These are phyloP conservation scores for Dicrurus megarhynchus DNA, from an alignment of 2,113 vertebrate species.

Conservation along the genomic window DNA sequence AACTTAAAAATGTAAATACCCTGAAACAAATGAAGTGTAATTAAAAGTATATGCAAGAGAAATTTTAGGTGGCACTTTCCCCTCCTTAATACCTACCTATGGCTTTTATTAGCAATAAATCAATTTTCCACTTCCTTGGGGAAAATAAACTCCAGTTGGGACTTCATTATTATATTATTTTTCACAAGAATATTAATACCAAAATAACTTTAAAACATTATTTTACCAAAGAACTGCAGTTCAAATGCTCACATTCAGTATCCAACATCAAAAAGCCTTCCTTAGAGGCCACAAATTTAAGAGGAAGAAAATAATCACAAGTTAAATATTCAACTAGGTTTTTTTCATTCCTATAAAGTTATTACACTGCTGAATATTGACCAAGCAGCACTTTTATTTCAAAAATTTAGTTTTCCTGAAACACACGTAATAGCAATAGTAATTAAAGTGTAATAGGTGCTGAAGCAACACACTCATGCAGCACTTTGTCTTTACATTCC, in stretches of 20 bases:
- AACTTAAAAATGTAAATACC: not conserved
- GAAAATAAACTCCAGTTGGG: not conserved
- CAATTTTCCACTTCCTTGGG: not conserved
- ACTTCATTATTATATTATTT: not conserved
- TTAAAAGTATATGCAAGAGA: not conserved
- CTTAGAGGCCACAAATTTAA: not conserved
- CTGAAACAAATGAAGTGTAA: not conserved
- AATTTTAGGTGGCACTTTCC: not conserved
- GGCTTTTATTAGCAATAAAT: not conserved
- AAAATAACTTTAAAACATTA: not conserved
- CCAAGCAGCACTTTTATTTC: not conserved
- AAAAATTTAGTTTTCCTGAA: not conserved
- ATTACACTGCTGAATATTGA: not conserved
- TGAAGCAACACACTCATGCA: not conserved
- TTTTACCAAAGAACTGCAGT: not conserved
- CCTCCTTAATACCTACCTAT: not conserved
- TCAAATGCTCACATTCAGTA: not conserved
- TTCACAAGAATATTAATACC: not conserved
- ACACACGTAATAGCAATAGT: not conserved
- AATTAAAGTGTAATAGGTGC: not conserved
- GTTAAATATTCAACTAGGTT: not conserved
- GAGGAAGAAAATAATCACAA: not conserved
- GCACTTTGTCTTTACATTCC: not conserved
- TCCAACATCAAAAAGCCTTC: not conserved
- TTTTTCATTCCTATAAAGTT: not conserved